Conservation (phyloP, 2,113 vertebrate genomes). For the Forbesichthys agassizii region DNA sequence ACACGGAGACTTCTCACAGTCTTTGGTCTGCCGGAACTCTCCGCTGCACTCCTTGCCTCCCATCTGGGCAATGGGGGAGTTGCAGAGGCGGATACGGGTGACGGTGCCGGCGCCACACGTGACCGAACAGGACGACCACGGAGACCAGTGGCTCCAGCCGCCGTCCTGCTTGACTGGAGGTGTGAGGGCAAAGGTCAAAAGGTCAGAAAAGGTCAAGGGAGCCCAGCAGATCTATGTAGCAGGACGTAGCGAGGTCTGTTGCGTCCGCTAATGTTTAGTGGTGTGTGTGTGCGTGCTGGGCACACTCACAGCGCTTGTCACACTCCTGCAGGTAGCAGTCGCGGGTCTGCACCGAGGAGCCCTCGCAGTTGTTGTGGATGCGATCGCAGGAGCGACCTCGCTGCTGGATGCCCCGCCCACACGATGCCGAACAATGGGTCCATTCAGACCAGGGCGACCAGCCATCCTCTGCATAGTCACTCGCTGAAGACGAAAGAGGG, state of each 20-base stretch:
- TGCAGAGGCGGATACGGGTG: slow-evolving; percentile 97
- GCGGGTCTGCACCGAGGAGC: slow-evolving; percentile 98
- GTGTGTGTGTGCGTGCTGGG: neutral
- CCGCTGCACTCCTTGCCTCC: slow-evolving; percentile 91
- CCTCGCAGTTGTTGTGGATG: slow-evolving; percentile 96
- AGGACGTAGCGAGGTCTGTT: too few relatives aligned
- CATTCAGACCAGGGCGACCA: slow-evolving; percentile 99
- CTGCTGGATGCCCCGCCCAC: slow-evolving; percentile 96
- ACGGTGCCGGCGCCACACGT: slow-evolving; percentile 91
- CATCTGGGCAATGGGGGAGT: slow-evolving; percentile 95
- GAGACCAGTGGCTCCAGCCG: slow-evolving; percentile 98
- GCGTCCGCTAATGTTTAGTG: neutral
- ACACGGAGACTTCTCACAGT: slow-evolving; percentile 87
- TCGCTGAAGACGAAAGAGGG: slow-evolving; percentile 77
- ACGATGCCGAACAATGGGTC: slow-evolving; percentile 96
- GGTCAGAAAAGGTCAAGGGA: slow-evolving; percentile 1
- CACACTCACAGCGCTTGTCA: slow-evolving; percentile 93
- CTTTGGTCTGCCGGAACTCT: slow-evolving; percentile 89
- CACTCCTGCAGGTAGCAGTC: slow-evolving; percentile 97
- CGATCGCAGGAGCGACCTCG: slow-evolving; percentile 97
- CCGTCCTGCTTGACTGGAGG: slow-evolving; percentile 94
- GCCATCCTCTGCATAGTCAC: slow-evolving; percentile 92
- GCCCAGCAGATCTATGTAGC: slow-evolving; percentile 3
- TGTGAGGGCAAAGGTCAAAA: slow-evolving; percentile 20
- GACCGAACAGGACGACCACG: slow-evolving; percentile 97